A percentile compares a stretch with the other conserved stretches of the same genome.
phyloP scores from a whole-genome alignment of 2,797 vertebrate species.

The Sebastes minor region DNA sequence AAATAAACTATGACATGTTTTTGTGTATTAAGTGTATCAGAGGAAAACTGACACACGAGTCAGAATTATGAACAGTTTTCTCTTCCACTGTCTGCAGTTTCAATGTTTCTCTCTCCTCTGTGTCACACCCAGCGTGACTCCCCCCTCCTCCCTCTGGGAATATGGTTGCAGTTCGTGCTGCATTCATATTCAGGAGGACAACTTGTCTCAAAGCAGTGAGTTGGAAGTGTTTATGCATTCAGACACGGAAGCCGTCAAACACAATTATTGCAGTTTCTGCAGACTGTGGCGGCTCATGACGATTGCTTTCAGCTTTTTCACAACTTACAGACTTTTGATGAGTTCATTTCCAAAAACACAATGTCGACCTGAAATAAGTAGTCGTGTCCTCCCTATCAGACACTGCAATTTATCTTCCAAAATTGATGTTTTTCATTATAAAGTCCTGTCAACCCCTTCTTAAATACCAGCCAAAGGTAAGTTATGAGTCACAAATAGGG shows the following conservation, averaged over 20 bases:
- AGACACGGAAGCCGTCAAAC: slow-evolving; percentile 8
- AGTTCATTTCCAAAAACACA: not conserved
- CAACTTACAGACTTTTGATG: not conserved
- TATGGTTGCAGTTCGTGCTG: slow-evolving; percentile 35
- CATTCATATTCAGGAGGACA: slow-evolving; percentile 51
- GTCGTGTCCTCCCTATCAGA: not conserved
- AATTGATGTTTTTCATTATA: not conserved
- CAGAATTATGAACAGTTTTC: not conserved
- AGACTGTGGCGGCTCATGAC: slow-evolving; percentile 1
- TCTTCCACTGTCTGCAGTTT: slow-evolving; percentile 12
- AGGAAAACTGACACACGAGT: not conserved
- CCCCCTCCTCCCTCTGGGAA: slow-evolving; percentile 28
- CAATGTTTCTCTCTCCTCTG: not conserved
- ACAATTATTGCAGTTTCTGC: slow-evolving; percentile 35
- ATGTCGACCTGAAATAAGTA: not conserved
- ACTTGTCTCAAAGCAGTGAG: slow-evolving; percentile 40
- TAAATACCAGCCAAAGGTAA: not conserved
- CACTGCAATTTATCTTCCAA: not conserved
- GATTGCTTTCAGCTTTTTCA: slow-evolving; percentile 7
- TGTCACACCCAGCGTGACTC: slow-evolving; percentile 31
- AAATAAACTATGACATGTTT: not conserved
- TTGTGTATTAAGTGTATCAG: not conserved
- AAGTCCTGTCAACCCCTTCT: not conserved
- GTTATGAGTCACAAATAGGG: not conserved
- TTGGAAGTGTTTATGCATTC: slow-evolving; percentile 39